These are phyloP conservation scores for Dendroctonus ponderosae DNA, from an alignment of 1,140 invertebrate genomes.

Conservation along the genomic window DNA sequence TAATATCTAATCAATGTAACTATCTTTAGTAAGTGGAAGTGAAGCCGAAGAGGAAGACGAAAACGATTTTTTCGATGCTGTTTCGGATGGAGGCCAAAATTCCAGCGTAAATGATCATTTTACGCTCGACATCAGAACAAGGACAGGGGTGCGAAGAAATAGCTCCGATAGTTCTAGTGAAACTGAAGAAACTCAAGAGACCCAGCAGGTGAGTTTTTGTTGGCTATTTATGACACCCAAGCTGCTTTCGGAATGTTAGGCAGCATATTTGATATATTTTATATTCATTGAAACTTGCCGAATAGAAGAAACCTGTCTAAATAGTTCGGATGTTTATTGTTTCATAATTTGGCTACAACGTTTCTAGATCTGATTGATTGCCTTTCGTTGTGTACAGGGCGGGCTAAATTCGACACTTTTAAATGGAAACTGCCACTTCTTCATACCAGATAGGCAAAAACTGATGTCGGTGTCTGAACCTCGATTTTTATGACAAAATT, in stretches of 20 bases:
- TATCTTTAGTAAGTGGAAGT: slow-evolving; percentile 54
- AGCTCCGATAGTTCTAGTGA: slow-evolving; percentile 54
- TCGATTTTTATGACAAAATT: too few relatives aligned
- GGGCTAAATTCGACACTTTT: too few relatives aligned
- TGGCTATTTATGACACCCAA: neutral
- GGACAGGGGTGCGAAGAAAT: slow-evolving; percentile 44
- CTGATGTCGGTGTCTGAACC: too few relatives aligned
- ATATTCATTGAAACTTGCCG: neutral
- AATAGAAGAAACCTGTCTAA: neutral
- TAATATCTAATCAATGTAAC: too few relatives aligned
- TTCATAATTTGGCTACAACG: neutral
- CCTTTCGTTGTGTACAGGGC: too few relatives aligned
- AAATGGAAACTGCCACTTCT: too few relatives aligned
- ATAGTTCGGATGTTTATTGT: neutral
- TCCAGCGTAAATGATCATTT: slow-evolving; percentile 58
- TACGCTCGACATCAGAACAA: slow-evolving; percentile 64
- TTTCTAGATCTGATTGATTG: too few relatives aligned
- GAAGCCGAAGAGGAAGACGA: slow-evolving; percentile 83
- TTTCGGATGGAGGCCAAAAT: slow-evolving; percentile 62
- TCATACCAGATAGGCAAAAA: too few relatives aligned
- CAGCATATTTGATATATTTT: neutral
- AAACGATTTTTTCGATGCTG: slow-evolving; percentile 89
- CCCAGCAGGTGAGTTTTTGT: slow-evolving; percentile 44
- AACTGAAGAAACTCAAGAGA: slow-evolving; percentile 49
- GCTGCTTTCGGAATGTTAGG: neutral